phyloP scores from a whole-genome alignment of 2,113 vertebrate genomes.

The Nesoenas mayeri region DNA sequence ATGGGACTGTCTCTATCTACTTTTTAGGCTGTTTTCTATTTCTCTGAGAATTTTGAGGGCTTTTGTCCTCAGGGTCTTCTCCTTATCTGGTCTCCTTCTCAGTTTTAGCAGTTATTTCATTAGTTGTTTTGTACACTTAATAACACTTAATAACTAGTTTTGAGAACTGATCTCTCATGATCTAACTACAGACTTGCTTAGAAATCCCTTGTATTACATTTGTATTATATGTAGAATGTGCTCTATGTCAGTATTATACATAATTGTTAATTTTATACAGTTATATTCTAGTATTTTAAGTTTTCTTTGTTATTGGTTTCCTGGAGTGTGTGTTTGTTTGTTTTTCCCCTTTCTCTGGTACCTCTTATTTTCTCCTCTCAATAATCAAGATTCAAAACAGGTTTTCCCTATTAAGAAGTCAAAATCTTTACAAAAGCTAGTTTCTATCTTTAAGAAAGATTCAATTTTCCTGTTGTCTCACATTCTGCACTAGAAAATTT shows the following conservation, averaged over 20 bases:
- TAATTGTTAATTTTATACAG: not conserved
- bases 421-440: not conserved
- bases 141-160: not conserved
- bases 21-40: not conserved
- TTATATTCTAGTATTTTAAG: not conserved
- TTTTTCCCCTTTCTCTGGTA: not conserved
- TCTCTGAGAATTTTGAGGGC: not conserved
- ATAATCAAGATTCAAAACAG: not conserved
- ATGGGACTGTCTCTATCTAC: fast-evolving
- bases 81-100: not conserved
- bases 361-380: not conserved
- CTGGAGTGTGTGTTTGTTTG: too few relatives aligned
- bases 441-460: not conserved
- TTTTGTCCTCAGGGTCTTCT: not conserved
- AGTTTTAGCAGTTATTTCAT: not conserved
- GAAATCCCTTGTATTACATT: not conserved
- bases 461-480: not conserved
- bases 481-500: not conserved
- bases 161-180: not conserved
- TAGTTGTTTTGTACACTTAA: not conserved
- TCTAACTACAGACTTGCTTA: not conserved
- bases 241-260: not conserved
- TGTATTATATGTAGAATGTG: not conserved
- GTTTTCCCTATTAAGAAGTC: not conserved
- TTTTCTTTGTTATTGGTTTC: too few relatives aligned